A percentile compares a stretch with the other conserved stretches of the same genome.
Evolutionary conservation across 92 coral and sea anemone genomes (phyloP).

Genomic region (Porites lobata): DNA sequence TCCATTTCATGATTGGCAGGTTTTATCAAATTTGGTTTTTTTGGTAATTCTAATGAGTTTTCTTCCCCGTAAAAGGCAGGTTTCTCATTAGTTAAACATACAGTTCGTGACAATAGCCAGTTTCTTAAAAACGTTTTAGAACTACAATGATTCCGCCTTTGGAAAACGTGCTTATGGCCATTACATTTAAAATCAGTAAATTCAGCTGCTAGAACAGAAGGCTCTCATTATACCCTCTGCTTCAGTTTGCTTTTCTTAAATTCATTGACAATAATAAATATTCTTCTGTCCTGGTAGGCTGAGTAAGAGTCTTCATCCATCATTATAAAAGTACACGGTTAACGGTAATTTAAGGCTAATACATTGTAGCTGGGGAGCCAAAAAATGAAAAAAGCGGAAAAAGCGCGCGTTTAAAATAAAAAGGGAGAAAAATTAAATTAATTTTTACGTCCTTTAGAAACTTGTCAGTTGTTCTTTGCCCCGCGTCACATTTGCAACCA

Average conservation of each 20-base stretch:
- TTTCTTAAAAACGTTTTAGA: not conserved
- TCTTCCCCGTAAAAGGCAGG: slow-evolving; percentile 15
- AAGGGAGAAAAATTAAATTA: not conserved
- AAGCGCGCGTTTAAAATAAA: not conserved
- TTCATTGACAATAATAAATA: not conserved
- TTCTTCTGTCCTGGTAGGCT: not conserved
- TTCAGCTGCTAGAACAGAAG: not conserved
- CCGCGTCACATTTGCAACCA: slow-evolving; percentile 28
- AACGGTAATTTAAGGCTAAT: not conserved
- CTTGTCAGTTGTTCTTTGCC: slow-evolving; percentile 33
- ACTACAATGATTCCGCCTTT: not conserved
- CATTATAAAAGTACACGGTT: not conserved
- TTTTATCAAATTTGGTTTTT: slow-evolving; percentile 12
- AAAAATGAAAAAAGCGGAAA: not conserved
- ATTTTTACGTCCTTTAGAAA: slow-evolving; percentile 11
- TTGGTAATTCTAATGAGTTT: slow-evolving; percentile 6
- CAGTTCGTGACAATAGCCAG: slow-evolving; percentile 1
- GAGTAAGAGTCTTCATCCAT: not conserved
- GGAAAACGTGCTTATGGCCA: not conserved
- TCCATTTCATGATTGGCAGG: slow-evolving; percentile 38
- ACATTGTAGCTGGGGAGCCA: not conserved
- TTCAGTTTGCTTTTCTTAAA: not conserved
- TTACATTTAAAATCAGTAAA: not conserved
- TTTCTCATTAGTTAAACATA: slow-evolving; percentile 2
- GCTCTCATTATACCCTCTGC: not conserved